These are phyloP conservation scores for Emmelina monodactyla DNA, from an alignment of 2,888 invertebrate species.

Conservation along the genomic window DNA sequence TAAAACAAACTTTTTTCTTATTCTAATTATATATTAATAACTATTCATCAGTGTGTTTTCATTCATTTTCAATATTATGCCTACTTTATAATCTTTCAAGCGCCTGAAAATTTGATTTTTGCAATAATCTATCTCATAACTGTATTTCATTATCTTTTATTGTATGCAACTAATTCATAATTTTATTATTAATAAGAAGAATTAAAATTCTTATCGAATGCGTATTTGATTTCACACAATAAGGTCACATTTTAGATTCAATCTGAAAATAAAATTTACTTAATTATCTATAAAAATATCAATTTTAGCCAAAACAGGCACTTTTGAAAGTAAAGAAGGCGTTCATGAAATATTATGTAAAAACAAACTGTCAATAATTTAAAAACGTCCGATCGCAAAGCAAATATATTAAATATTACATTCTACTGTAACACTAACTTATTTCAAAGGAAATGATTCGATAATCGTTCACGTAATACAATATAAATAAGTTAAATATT, in stretches of 20 bases:
- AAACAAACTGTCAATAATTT: conserved; percentile 57
- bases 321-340: conserved; percentile 55
- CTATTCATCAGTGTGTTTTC: conserved; percentile 63
- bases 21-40: conserved; percentile 66
- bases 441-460: conserved; percentile 62
- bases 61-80: conserved; percentile 62
- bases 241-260: conserved; percentile 36
- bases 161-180: conserved; percentile 45
- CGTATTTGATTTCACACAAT: conserved; percentile 28
- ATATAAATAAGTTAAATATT: conserved; percentile 67
- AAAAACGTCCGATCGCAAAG: conserved; percentile 47
- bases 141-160: conserved; percentile 40
- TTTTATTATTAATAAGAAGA: conserved; percentile 39
- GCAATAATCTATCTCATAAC: conserved; percentile 49
- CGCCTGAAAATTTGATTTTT: conserved; percentile 51
- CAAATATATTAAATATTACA: conserved; percentile 64
- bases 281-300: neutral
- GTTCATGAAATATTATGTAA: conserved; percentile 39
- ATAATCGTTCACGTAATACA: conserved; percentile 61
- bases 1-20: conserved; percentile 62
- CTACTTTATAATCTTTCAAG: conserved; percentile 66
- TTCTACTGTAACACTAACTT: conserved; percentile 61
- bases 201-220: conserved; percentile 20
- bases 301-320: conserved; percentile 45
- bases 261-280: conserved; percentile 6